Conservation (phyloP, 2,888 invertebrate species). For the Tromatobia lineatoria region DNA sequence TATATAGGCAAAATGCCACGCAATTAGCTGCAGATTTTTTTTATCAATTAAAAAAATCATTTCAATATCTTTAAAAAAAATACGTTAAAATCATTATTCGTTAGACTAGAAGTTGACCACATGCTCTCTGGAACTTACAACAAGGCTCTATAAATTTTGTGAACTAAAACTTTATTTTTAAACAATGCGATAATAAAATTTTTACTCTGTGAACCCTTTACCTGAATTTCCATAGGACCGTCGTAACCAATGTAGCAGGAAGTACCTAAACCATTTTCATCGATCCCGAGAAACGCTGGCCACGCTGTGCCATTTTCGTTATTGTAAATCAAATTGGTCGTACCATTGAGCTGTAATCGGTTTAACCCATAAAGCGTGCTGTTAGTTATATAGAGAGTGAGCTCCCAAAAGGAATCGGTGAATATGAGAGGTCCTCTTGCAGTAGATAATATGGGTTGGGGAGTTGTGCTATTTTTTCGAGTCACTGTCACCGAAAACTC, state of each 20-base stretch:
- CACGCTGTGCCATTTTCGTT: slow-evolving; percentile 69
- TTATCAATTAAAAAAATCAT: too few species aligned
- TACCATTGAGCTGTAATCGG: slow-evolving; percentile 84
- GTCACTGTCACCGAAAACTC: slow-evolving; percentile 75
- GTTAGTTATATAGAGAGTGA: slow-evolving; percentile 87
- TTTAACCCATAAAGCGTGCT: slow-evolving; percentile 88
- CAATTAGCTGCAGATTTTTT: too few species aligned
- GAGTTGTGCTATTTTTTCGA: slow-evolving; percentile 82
- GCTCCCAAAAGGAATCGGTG: slow-evolving; percentile 88
- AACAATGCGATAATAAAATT: too few species aligned
- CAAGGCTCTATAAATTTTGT: too few species aligned
- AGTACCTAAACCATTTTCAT: slow-evolving; percentile 60
- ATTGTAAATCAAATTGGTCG: slow-evolving; percentile 74
- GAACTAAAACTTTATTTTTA: too few species aligned
- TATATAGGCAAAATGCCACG: too few species aligned
- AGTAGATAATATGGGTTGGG: slow-evolving; percentile 86
- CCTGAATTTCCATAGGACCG: slow-evolving; percentile 74
- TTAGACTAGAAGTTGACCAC: too few species aligned
- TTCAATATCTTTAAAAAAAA: too few species aligned
- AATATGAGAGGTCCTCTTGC: slow-evolving; percentile 88
- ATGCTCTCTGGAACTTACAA: too few species aligned
- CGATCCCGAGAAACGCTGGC: slow-evolving; percentile 71
- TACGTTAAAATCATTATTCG: too few species aligned
- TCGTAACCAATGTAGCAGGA: slow-evolving; percentile 68
- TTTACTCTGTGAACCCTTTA: slow-evolving; percentile 15